A percentile compares a stretch with the other conserved stretches of the same genome.
phyloP scores from a whole-genome alignment of 1,140 invertebrate species.

The Heliconius eleuchia region DNA sequence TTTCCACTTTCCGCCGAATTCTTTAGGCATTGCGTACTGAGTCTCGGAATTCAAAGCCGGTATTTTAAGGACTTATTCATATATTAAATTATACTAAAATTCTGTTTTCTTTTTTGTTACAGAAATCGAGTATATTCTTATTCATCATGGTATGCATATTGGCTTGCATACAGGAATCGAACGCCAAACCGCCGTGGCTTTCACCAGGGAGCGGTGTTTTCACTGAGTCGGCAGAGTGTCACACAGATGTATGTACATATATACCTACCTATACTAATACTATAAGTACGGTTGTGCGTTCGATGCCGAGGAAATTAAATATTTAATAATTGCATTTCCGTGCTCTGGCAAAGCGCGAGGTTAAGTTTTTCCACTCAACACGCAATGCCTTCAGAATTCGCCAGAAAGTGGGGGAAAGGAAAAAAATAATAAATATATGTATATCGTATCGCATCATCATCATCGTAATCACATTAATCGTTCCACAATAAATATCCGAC shows the following conservation, averaged over 20 bases:
- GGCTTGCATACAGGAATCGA: slow-evolving; percentile 49
- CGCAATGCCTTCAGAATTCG: not conserved
- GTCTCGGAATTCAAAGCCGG: too few species aligned
- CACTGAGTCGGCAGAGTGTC: slow-evolving; percentile 65
- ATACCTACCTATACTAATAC: not conserved
- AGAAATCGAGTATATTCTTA: slow-evolving; percentile 44
- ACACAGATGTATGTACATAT: slow-evolving; percentile 63
- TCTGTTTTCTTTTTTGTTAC: slow-evolving; percentile 41
- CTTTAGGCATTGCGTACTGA: too few species aligned
- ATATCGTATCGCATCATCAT: too few species aligned
- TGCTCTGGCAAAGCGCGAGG: not conserved
- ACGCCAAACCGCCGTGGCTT: slow-evolving; percentile 60
- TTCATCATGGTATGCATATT: slow-evolving; percentile 44
- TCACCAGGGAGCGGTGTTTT: slow-evolving; percentile 54
- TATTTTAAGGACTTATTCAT: not conserved
- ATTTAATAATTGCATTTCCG: not conserved
- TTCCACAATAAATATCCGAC: too few species aligned
- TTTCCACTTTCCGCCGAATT: too few species aligned
- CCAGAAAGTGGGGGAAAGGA: not conserved
- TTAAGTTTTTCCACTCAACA: not conserved
- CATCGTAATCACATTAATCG: too few species aligned
- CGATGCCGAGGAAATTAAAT: not conserved
- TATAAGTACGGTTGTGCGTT: not conserved
- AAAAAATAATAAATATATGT: too few species aligned
- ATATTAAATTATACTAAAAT: not conserved